These are phyloP conservation scores for Ips nitidus DNA, from an alignment of 1,140 invertebrate species.

Conservation along the genomic window DNA sequence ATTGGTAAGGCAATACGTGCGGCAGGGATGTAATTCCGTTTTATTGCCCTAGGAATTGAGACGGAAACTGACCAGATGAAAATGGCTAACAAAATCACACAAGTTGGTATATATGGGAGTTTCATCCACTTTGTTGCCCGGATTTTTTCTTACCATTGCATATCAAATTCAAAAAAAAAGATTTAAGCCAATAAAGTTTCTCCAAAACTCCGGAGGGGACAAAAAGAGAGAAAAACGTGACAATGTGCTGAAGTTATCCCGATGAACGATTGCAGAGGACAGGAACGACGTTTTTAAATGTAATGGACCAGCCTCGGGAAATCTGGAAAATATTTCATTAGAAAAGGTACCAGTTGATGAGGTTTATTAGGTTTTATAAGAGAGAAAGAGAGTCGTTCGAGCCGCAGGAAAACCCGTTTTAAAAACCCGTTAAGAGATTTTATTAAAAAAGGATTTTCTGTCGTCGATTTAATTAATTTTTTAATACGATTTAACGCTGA, in stretches of 20 bases:
- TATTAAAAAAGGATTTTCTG: slow-evolving; percentile 26
- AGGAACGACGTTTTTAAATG: slow-evolving; percentile 7
- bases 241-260: slow-evolving; percentile 8
- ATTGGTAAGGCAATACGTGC: slow-evolving; percentile 25
- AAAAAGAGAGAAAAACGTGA: slow-evolving; percentile 1
- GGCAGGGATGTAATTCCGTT: slow-evolving; percentile 36
- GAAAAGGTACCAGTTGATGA: slow-evolving; percentile 18
- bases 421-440: slow-evolving; percentile 15
- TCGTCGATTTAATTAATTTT: slow-evolving; percentile 17
- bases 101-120: too few relatives aligned
- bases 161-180: too few relatives aligned
- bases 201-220: background rate
- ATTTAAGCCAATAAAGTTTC: too few relatives aligned
- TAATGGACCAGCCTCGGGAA: slow-evolving; percentile 16
- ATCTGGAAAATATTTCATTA: slow-evolving; percentile 24
- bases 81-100: slow-evolving; percentile 16
- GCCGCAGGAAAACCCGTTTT: slow-evolving; percentile 8
- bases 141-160: too few relatives aligned
- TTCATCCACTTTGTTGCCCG: too few relatives aligned
- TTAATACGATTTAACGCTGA: slow-evolving; percentile 2
- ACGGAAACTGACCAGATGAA: slow-evolving; percentile 31
- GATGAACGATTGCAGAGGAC: slow-evolving; percentile 10
- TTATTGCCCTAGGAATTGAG: slow-evolving; percentile 43
- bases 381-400: background rate
- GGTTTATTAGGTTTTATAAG: slow-evolving; percentile 23